These are phyloP conservation scores for Cantharis nigra DNA, from an alignment of 2,888 invertebrate genomes.

Conservation along the genomic window DNA sequence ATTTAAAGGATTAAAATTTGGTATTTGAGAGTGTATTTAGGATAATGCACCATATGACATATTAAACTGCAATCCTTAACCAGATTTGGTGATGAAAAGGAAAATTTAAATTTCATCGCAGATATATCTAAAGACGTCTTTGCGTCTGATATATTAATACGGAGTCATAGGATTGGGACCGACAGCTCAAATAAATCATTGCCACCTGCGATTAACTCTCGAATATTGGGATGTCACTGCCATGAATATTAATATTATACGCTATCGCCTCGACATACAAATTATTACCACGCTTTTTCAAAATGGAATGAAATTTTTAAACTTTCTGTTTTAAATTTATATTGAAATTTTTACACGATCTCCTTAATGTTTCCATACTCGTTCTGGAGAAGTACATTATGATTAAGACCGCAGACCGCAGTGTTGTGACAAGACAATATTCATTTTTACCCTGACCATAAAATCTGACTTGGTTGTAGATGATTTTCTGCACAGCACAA, in stretches of 20 bases:
- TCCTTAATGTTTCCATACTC: neutral
- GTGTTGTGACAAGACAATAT: neutral
- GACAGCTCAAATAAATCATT: slow-evolving; percentile 50
- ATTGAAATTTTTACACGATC: neutral
- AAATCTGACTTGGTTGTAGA: neutral
- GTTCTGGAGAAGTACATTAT: too few relatives aligned
- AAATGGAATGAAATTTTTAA: slow-evolving; percentile 24
- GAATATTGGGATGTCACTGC: slow-evolving; percentile 51
- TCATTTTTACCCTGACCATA: neutral
- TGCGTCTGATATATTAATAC: slow-evolving; percentile 48
- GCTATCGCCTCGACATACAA: slow-evolving; percentile 26
- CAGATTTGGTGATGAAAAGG: slow-evolving; percentile 17
- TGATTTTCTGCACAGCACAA: neutral
- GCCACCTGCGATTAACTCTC: slow-evolving; percentile 52
- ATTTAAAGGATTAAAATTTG: slow-evolving; percentile 32
- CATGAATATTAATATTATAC: slow-evolving; percentile 51
- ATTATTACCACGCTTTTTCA: slow-evolving; percentile 28
- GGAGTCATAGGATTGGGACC: slow-evolving; percentile 44
- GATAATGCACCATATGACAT: slow-evolving; percentile 23
- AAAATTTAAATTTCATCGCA: slow-evolving; percentile 37
- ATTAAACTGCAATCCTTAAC: slow-evolving; percentile 15
- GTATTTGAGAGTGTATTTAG: slow-evolving; percentile 20
- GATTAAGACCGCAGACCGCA: neutral
- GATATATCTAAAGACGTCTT: slow-evolving; percentile 36
- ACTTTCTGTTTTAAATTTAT: neutral